A percentile compares a stretch with the other conserved stretches of the same genome.
These are phyloP conservation scores for Diadumene lineata DNA, from an alignment of 92 coral and sea anemone species.

Conservation along the genomic window DNA sequence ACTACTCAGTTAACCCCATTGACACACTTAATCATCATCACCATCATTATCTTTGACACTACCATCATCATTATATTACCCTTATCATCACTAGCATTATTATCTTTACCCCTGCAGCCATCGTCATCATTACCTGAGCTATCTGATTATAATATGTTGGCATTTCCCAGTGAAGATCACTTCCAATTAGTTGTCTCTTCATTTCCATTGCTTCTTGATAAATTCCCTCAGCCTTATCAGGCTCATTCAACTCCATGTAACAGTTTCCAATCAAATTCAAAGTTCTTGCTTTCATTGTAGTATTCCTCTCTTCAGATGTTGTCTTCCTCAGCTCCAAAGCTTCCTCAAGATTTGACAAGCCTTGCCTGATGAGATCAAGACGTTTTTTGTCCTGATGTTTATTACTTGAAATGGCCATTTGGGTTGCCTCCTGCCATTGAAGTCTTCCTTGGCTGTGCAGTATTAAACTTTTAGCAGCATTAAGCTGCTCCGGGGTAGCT, in stretches of 20 bases:
- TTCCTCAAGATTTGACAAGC: conserved; percentile 22
- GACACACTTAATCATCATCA: neutral
- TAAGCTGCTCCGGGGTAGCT: conserved; percentile 13
- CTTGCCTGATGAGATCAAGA: neutral
- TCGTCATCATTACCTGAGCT: neutral
- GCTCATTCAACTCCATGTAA: conserved; percentile 24
- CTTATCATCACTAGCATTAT: neutral
- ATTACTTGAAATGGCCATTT: neutral
- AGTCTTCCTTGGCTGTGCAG: conserved; percentile 39
- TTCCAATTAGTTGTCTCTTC: conserved; percentile 40
- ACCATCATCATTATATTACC: neutral
- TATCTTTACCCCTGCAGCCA: neutral
- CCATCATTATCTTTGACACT: neutral
- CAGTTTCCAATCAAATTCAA: conserved; percentile 67
- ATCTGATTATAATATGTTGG: conserved; percentile 63
- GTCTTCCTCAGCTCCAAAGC: conserved; percentile 27
- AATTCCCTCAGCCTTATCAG: conserved; percentile 18
- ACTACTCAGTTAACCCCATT: too few species aligned
- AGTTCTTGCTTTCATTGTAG: conserved; percentile 45
- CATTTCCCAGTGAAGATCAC: conserved; percentile 56
- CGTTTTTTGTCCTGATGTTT: conserved; percentile 6
- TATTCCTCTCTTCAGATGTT: conserved; percentile 2
- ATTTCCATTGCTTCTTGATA: conserved; percentile 36
- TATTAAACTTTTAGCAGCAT: conserved; percentile 32
- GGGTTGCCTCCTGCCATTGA: conserved; percentile 4